Evolutionary conservation across 2,113 vertebrate species (phyloP).

Genomic region (Porphyrio hochstetteri): DNA sequence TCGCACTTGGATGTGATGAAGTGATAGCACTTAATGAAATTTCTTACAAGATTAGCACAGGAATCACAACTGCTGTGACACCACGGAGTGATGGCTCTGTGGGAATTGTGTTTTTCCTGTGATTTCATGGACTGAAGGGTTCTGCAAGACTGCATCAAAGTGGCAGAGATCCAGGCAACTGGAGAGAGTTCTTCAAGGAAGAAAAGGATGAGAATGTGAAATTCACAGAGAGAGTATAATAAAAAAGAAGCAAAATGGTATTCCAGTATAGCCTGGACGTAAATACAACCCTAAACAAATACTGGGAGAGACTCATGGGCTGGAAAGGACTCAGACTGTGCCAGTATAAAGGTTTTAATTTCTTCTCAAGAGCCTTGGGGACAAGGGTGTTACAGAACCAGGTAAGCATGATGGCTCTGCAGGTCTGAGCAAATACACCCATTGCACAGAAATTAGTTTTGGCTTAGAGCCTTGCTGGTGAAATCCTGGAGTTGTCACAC

Average conservation of each 20-base stretch:
- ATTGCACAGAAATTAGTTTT: not conserved
- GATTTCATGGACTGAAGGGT: not conserved
- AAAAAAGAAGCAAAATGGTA: not conserved
- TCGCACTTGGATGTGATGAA: not conserved
- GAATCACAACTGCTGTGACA: constrained; percentile 24
- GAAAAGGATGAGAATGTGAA: not conserved
- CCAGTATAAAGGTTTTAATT: not conserved
- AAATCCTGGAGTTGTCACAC: not conserved
- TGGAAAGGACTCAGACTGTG: not conserved
- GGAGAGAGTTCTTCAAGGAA: not conserved
- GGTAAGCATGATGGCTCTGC: not conserved
- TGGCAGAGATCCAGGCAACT: not conserved
- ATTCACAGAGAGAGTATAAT: not conserved
- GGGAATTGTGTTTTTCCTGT: constrained; percentile 24
- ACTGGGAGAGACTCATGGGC: not conserved
- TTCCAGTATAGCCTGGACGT: not conserved
- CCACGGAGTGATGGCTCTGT: not conserved
- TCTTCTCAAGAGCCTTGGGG: not conserved
- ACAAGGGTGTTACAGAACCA: not conserved
- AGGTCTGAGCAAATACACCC: not conserved
- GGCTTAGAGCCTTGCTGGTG: not conserved
- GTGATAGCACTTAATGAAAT: not conserved
- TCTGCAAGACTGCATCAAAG: not conserved
- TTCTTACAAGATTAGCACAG: not conserved
- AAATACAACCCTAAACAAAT: not conserved